Evolutionary conservation across 2,888 invertebrate species (phyloP).

Genomic region (Portevinia maculata): DNA sequence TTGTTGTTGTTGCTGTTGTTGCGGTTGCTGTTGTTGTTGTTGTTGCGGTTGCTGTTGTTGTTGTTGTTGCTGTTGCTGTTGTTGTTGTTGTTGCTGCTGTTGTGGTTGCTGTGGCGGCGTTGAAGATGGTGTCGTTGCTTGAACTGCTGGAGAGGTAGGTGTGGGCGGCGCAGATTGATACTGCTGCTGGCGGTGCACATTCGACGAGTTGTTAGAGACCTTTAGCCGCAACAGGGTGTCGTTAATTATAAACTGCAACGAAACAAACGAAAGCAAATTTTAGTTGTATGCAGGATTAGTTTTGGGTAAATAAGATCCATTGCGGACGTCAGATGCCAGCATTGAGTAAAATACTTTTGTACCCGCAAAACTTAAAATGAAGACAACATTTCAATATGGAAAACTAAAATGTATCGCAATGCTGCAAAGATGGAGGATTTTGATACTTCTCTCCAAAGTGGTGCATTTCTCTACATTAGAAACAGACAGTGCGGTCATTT

Average conservation of each 20-base stretch:
- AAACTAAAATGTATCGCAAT: too few relatives aligned
- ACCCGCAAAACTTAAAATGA: too few relatives aligned
- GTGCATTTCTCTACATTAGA: too few relatives aligned
- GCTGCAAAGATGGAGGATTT: too few relatives aligned
- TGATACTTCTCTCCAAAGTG: too few relatives aligned
- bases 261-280: background rate
- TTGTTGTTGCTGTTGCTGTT: slow-evolving; percentile 69
- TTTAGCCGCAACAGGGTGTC: slow-evolving; percentile 82
- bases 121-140: slow-evolving; percentile 75
- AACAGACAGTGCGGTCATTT: too few relatives aligned
- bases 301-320: too few relatives aligned
- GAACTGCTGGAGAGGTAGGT: slow-evolving; percentile 56
- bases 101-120: slow-evolving; percentile 41
- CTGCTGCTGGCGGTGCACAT: slow-evolving; percentile 67
- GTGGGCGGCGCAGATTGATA: slow-evolving; percentile 58
- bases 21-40: slow-evolving; percentile 29
- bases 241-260: slow-evolving; percentile 82
- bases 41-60: slow-evolving; percentile 69
- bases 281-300: background rate
- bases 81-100: slow-evolving; percentile 21
- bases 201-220: slow-evolving; percentile 77
- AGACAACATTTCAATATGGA: too few relatives aligned
- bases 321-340: too few relatives aligned
- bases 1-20: slow-evolving; percentile 74
- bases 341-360: too few relatives aligned